Base-by-base conservation (phyloP, 1,140 invertebrate genomes). In the Panonychus citri region DNA sequence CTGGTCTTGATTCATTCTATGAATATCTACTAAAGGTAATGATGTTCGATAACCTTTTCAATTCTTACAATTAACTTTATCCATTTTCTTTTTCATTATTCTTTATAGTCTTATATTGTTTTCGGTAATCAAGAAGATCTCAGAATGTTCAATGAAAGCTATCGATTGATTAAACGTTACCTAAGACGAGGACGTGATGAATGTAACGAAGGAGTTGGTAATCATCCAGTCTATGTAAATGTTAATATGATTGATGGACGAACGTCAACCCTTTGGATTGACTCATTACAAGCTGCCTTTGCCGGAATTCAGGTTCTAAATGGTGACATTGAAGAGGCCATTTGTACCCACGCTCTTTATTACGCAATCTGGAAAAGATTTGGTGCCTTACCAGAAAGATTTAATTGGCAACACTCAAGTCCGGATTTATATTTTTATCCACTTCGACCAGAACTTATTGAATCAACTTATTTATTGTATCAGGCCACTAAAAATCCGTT, bases 301-400 rank as follows among this genome's bases (percentile, higher is more conserved):
- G 68, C 76, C 53, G 77, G 73, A 26, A 68, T 80, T 21, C 76
- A 78, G 69, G 75, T 80, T 15, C 63, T 81, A 46, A 71, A 75
- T 66, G 80, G 80, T 57, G 78, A 81, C 66, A 68, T 81, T 54
- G 78, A 81, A 62, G 80, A 81, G 67, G 79, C 80, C 8, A 79
- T 81, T 58, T 81, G 80, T 66, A 70, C 70, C 19, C 80, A 81
- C 66, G 77, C 78, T 13, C 64, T 81, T 15, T 81, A 78, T 65
- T 79, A 77, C 65, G 68, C 73, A 24, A 75, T 82, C 54, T 81
- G 80, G 80, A 71, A 74, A 63, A 70, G 75, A 60, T 81, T 76
- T 65, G 75, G 73, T 13, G 73, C 76, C 37, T 64, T 82, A 42
- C 80, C 80, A 3, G 80, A 81, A 64, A 62, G 80, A 40, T 81